Percentiles rank a stretch among this genome's conserved stretches.
Conservation (phyloP, 1,140 invertebrate genomes). For the Geopemphigus sp. region DNA sequence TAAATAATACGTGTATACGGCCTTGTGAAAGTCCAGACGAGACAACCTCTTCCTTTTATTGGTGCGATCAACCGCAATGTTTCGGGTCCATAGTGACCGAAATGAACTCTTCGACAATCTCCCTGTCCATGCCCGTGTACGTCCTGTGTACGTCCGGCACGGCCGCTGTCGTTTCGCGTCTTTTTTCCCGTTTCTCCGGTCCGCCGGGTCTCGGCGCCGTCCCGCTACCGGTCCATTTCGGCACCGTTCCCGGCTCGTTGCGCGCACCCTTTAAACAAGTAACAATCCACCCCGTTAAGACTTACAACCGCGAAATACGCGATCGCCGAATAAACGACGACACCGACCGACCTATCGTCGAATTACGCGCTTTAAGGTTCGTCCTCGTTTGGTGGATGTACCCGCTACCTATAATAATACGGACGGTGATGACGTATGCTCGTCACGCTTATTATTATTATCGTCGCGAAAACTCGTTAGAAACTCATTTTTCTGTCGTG, state of each 20-base stretch:
- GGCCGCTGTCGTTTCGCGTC: slow-evolving; percentile 39
- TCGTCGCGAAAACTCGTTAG: no score
- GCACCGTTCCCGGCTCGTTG: not conserved
- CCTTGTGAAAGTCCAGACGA: no score
- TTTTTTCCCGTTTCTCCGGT: slow-evolving; percentile 21
- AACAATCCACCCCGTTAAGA: not conserved
- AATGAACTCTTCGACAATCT: slow-evolving; percentile 63
- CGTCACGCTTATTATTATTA: not conserved
- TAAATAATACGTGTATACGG: no score
- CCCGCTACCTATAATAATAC: no score
- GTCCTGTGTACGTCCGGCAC: slow-evolving; percentile 58
- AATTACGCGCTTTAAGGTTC: no score
- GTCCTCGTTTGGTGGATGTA: no score
- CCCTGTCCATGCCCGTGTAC: slow-evolving; percentile 63
- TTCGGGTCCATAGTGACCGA: slow-evolving; percentile 58
- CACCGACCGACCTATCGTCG: no score
- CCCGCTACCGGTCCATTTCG: slow-evolving; percentile 12
- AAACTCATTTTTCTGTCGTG: no score
- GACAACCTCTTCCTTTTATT: no score
- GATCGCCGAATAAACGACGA: no score
- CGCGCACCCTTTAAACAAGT: not conserved
- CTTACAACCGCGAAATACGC: not conserved
- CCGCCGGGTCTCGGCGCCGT: not conserved
- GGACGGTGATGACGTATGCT: not conserved
- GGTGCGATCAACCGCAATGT: not conserved